Evolutionary conservation across 2,797 vertebrate species (phyloP), one percentile per base, ranked within the genome.

Genomic region (Melanotaenia trifasciata): DNA sequence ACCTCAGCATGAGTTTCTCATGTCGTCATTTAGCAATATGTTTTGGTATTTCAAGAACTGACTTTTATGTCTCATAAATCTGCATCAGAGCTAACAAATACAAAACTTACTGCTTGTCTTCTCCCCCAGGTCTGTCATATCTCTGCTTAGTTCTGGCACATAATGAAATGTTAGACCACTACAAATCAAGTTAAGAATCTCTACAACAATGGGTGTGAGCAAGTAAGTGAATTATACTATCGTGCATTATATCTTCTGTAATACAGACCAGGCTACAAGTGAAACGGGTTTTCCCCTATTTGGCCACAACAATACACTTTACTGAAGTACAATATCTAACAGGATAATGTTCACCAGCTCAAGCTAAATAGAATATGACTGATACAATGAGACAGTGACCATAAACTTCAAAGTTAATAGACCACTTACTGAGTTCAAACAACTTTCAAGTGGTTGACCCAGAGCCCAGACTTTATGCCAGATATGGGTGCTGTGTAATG

Each of bases 111-210:
- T 81, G 67, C 11, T 26, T 26, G 51, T 54, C 51, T 26, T 54
- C 22, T 80, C 79, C 81, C 70, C 79, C 64, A 82, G 79, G 67
- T 86, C 77, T 50, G 26, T 50, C 74, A 45, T 59, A 67, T 84
- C 84, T 86, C 85, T 77, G 61, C 67, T 76, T 76, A 84, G 61
- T 65, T 74, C 76, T 86, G 80, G 86, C 79, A 84, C 72, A 80
- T 62, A 45, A 67, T 80, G 88, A 90, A 91, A 92, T 35, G 8
- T 79, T 80, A 81, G 70, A 86, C 56, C 10, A 1, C 57, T 70
- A 67, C 82, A 90, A 90, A 90, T 92, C 84, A 89, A 66, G 58
- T 83, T 60, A 77, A 70, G 80, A 78, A 88, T 83, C 79, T 77
- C 57, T 60, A 84, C 79, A 84, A 87, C 87, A 82, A 76, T 85